Percentiles rank a stretch among this genome's conserved stretches.
These are phyloP conservation scores for Monopterus albus DNA, from an alignment of 2,113 vertebrate genomes.

Conservation along the genomic window DNA sequence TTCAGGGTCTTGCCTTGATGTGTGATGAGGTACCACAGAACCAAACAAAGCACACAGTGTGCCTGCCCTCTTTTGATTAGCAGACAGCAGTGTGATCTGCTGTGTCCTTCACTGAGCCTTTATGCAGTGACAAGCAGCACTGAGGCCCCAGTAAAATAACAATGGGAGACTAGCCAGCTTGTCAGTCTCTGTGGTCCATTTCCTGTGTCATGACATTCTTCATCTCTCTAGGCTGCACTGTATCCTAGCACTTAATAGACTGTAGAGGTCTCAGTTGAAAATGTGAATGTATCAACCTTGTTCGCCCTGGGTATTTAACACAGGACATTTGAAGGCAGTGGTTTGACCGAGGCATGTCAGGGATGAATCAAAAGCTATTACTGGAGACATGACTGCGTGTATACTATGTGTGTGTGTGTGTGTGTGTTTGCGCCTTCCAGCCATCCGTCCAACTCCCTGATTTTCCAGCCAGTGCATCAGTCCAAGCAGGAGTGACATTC, in stretches of 20 bases:
- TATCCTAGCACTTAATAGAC: slow-evolving; percentile 66
- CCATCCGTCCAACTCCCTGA: slow-evolving; percentile 50
- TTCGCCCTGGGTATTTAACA: slow-evolving; percentile 67
- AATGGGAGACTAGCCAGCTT: slow-evolving; percentile 50
- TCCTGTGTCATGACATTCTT: slow-evolving; percentile 46
- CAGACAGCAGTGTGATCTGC: slow-evolving; percentile 55
- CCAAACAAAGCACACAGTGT: slow-evolving; percentile 39
- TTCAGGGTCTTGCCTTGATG: slow-evolving; percentile 63
- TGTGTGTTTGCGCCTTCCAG: slow-evolving; percentile 37
- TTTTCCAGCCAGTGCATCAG: slow-evolving; percentile 63
- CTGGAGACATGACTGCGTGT: slow-evolving; percentile 44
- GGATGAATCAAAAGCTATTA: slow-evolving; percentile 73
- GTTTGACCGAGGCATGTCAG: slow-evolving; percentile 64
- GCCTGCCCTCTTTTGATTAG: slow-evolving; percentile 57
- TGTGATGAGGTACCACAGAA: slow-evolving; percentile 40
- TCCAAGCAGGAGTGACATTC: slow-evolving; percentile 71
- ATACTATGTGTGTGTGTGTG: slow-evolving; percentile 5
- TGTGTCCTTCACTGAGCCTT: slow-evolving; percentile 54
- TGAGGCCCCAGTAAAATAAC: slow-evolving; percentile 48
- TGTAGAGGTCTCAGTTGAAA: slow-evolving; percentile 68
- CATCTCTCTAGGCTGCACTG: slow-evolving; percentile 35
- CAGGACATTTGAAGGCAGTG: slow-evolving; percentile 58
- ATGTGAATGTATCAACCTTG: slow-evolving; percentile 62
- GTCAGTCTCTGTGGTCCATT: slow-evolving; percentile 65
- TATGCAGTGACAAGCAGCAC: slow-evolving; percentile 33